Percentiles rank a stretch among this genome's conserved stretches.
Evolutionary conservation across 2,797 vertebrate species (phyloP).

Genomic region (Falco naumanni): DNA sequence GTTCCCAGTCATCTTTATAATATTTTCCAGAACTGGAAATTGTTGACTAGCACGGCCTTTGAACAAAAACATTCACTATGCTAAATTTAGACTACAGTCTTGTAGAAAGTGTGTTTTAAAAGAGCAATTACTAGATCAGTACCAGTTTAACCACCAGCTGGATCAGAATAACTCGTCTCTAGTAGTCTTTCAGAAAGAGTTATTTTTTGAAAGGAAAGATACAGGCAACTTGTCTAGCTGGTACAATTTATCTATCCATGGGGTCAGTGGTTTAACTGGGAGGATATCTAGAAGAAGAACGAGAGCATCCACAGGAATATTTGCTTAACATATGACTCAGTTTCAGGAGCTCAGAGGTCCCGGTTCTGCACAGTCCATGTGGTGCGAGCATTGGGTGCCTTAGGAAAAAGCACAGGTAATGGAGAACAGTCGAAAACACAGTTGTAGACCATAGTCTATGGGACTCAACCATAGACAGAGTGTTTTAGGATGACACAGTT

Average conservation of each 20-base stretch:
- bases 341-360: not conserved
- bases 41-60: slow-evolving; percentile 47
- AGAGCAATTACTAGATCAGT: slow-evolving; percentile 15
- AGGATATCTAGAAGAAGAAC: not conserved
- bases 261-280: not conserved
- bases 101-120: slow-evolving; percentile 37
- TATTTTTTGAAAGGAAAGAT: not conserved
- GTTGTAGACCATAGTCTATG: not conserved
- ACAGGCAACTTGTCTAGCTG: not conserved
- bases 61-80: slow-evolving; percentile 60
- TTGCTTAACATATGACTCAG: not conserved
- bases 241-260: not conserved
- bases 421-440: not conserved
- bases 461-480: not conserved
- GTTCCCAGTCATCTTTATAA: slow-evolving; percentile 64
- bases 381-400: not conserved
- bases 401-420: not conserved
- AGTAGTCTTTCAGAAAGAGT: not conserved
- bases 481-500: not conserved
- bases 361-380: not conserved
- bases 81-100: slow-evolving; percentile 54
- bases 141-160: not conserved
- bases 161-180: not conserved
- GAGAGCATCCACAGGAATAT: not conserved
- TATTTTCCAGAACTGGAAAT: slow-evolving; percentile 71